A percentile compares a stretch with the other conserved stretches of the same genome.
These are phyloP conservation scores for Pomacea maculata DNA, from an alignment of 1,140 invertebrate genomes.

Conservation along the genomic window DNA sequence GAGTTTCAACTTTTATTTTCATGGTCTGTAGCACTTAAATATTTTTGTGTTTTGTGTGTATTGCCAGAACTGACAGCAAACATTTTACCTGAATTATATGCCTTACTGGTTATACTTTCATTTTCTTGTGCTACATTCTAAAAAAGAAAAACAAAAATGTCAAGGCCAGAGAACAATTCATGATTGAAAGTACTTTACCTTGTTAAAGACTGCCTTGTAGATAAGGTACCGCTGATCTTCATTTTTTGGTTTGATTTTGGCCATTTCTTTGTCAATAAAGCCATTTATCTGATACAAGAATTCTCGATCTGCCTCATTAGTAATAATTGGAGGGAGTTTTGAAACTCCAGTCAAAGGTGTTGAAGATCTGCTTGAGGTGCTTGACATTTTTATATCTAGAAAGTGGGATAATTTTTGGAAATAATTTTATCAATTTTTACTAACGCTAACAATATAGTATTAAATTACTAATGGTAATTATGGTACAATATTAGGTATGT, in stretches of 20 bases:
- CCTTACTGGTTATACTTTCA: too few species aligned
- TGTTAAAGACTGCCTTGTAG: slow-evolving; percentile 61
- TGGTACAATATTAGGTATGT: background rate
- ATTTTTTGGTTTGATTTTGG: slow-evolving; percentile 47
- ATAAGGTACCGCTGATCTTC: slow-evolving; percentile 60
- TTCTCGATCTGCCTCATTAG: slow-evolving; percentile 52
- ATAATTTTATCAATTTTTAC: too few species aligned
- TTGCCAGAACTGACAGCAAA: background rate
- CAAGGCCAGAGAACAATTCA: background rate
- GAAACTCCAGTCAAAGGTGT: slow-evolving; percentile 41
- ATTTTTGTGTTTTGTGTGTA: too few species aligned
- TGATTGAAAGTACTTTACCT: slow-evolving; percentile 36
- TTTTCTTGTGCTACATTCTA: too few species aligned
- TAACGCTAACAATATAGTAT: background rate
- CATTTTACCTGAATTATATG: too few species aligned
- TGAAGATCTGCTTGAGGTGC: slow-evolving; percentile 29
- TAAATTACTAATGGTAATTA: background rate
- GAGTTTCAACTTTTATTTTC: too few species aligned
- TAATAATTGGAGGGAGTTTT: slow-evolving; percentile 60
- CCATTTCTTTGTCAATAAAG: slow-evolving; percentile 57
- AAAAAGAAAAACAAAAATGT: background rate
- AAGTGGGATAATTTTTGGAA: background rate
- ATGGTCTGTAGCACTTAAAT: too few species aligned
- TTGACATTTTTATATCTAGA: slow-evolving; percentile 24
- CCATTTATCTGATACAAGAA: slow-evolving; percentile 55